A percentile compares a stretch with the other conserved stretches of the same genome.
These are phyloP conservation scores for Girardinus metallicus DNA, from an alignment of 2,797 vertebrate species.

Conservation along the genomic window DNA sequence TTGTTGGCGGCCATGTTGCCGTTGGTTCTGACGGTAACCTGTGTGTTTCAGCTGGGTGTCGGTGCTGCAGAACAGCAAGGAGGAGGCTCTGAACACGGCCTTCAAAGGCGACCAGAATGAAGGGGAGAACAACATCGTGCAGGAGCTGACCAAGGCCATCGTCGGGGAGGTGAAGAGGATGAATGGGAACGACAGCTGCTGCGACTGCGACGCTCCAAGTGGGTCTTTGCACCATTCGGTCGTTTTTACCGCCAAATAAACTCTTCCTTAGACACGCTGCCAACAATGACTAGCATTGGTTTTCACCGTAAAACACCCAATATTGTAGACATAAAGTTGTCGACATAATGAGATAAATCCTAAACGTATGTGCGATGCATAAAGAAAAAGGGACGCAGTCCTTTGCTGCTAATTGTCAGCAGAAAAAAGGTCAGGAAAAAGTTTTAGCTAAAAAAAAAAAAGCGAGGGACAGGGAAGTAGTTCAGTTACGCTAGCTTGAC, in stretches of 20 bases:
- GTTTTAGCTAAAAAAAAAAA: no score
- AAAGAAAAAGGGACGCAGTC: no score
- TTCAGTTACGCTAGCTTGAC: no score
- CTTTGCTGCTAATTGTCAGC: no score
- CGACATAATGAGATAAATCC: no score
- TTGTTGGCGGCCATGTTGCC: neutral
- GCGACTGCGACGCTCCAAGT: conserved; percentile 94
- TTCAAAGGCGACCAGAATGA: conserved; percentile 92
- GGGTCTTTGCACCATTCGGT: conserved; percentile 32
- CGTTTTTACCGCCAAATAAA: neutral
- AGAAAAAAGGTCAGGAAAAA: no score
- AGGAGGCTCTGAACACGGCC: conserved; percentile 84
- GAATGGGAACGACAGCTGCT: conserved; percentile 92
- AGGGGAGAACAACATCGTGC: conserved; percentile 94
- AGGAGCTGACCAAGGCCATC: conserved; percentile 95
- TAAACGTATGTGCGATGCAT: no score
- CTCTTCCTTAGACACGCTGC: no score
- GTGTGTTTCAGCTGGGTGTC: conserved; percentile 61
- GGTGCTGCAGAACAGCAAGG: conserved; percentile 69
- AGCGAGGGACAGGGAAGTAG: no score
- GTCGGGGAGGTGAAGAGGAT: conserved; percentile 93
- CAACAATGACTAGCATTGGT: no score
- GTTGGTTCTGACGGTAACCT: neutral
- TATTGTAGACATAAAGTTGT: no score
- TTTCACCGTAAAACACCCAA: no score